Evolutionary conservation across 2,888 invertebrate genomes (phyloP), one percentile per base, ranked within the genome.

Genomic region (Drosophila paucipuncta): DNA sequence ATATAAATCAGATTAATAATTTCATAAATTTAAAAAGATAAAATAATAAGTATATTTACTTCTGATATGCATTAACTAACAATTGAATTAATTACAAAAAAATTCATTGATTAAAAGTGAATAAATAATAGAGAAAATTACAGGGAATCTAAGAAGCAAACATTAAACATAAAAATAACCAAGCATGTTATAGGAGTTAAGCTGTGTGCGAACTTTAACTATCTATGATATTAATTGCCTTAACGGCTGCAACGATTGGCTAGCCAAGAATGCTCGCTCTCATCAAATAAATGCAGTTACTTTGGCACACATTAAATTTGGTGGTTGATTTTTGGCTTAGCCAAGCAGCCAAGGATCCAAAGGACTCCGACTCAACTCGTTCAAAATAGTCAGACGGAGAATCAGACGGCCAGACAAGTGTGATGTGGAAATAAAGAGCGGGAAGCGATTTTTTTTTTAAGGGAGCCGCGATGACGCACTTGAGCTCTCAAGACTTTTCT

Each of bases 301-400:
- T 69, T 72, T 69, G 61, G 69, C 78, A 72, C 71, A 77, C 74
- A 82, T 81, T 81, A 83, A 80, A 83, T 75, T 82, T 77, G 69
- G 72, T 74, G n/a, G n/a, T 68, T 81, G 78, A 82, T 82, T 84
- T 84, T 72, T 66, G 71, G 68, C 62, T n/a, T 22, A 18, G 62
- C 41, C 53, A 35, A 16, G 13, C 2, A 53, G 55, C 49, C 25
- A 61, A 54, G 22, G 33, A 55, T 59, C 28, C 53, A 58, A 50
- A 31, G 50, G 35, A 41, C 43, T 52, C 16, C 33, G n/a, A 47
- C 47, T 49, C 41, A 43, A 37, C 41, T n/a, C 35, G 18, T 31
- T 18, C 31, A 22, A 60, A 54, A 49, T 43, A 59, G 39, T 25
- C 43, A 63, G 52, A 22, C 73, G 52, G 55, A 7, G 16, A 25